These are phyloP conservation scores for Brotula barbata DNA, from an alignment of 2,797 vertebrate species.

Conservation along the genomic window DNA sequence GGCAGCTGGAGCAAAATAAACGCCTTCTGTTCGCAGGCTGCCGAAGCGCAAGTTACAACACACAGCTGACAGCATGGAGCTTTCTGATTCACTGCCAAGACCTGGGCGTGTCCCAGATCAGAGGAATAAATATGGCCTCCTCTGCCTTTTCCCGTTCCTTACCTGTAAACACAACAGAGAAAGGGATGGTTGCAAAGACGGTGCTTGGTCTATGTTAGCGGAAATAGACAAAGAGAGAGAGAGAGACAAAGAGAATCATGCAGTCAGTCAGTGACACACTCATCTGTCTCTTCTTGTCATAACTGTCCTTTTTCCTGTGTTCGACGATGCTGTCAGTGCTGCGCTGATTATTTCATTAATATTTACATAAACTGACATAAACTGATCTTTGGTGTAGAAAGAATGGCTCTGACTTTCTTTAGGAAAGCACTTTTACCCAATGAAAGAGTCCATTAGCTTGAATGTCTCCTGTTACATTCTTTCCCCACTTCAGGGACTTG, in stretches of 20 bases:
- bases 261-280: background rate
- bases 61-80: constrained; percentile 74
- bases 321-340: constrained; percentile 21
- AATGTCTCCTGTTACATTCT: constrained; percentile 65
- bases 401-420: constrained; percentile 57
- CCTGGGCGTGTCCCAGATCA: constrained; percentile 68
- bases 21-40: constrained; percentile 76
- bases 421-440: constrained; percentile 41
- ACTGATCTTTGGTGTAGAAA: constrained; percentile 38
- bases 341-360: constrained; percentile 62
- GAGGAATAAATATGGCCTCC: constrained; percentile 46
- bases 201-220: constrained; percentile 12
- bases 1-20: constrained; percentile 81
- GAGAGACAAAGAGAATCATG: background rate
- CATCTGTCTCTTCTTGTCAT: constrained; percentile 29
- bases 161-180: constrained; percentile 24
- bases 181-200: constrained; percentile 13
- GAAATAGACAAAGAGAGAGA: constrained; percentile 1
- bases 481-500: constrained; percentile 63
- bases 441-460: constrained; percentile 59
- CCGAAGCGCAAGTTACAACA: constrained; percentile 80
- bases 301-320: constrained; percentile 21
- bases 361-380: constrained; percentile 67
- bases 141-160: constrained; percentile 36
- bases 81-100: constrained; percentile 69